These are phyloP conservation scores for Athene cunicularia DNA, from an alignment of 2,113 vertebrate species.

Conservation along the genomic window DNA sequence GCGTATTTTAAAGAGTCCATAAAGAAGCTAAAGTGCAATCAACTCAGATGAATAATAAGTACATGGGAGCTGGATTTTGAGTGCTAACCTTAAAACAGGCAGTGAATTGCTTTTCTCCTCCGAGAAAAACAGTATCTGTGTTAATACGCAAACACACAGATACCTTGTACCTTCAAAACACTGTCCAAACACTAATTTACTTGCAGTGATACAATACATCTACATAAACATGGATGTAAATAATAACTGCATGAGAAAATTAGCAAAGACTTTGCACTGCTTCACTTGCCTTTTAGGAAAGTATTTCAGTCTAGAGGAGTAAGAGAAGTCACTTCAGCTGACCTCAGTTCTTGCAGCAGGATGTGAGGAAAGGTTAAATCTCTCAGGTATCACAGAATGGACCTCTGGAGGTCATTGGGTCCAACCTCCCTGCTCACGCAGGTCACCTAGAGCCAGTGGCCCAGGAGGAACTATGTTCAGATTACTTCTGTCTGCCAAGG, in stretches of 20 bases:
- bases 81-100: slow-evolving; percentile 26
- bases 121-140: not conserved
- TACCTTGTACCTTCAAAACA: not conserved
- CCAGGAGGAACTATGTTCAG: not conserved
- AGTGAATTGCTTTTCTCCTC: slow-evolving; percentile 56
- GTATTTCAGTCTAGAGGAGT: not conserved
- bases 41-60: slow-evolving; percentile 33
- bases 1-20: slow-evolving; percentile 56
- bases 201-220: not conserved
- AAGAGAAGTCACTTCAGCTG: not conserved
- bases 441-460: not conserved
- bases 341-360: not conserved
- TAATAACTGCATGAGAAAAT: not conserved
- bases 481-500: not conserved
- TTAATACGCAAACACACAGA: not conserved
- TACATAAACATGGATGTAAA: not conserved
- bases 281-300: not conserved
- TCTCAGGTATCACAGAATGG: not conserved
- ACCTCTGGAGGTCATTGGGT: not conserved
- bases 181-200: not conserved
- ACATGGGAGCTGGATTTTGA: slow-evolving; percentile 26
- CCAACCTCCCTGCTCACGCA: not conserved
- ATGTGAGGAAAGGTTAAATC: not conserved
- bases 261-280: not conserved
- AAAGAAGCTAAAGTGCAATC: slow-evolving; percentile 54